Conservation (phyloP, 2,888 invertebrate species). For the Bembecia ichneumoniformis region DNA sequence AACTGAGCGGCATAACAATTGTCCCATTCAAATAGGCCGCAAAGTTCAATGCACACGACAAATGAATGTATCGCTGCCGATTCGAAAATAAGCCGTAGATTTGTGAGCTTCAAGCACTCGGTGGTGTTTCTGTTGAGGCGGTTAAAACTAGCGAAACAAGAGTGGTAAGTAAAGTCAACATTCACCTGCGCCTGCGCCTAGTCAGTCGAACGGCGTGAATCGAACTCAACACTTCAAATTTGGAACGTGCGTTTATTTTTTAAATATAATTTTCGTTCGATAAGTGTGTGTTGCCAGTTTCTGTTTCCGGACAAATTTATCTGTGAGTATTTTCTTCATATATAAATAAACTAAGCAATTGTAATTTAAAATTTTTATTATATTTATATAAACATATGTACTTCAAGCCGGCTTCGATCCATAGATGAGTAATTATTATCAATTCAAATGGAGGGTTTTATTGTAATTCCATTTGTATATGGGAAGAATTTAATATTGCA, state of each 20-base stretch:
- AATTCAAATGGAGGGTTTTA: neutral
- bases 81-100: conserved; percentile 32
- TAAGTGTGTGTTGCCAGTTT: conserved; percentile 45
- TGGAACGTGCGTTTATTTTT: conserved; percentile 24
- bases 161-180: conserved; percentile 60
- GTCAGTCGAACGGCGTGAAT: conserved; percentile 48
- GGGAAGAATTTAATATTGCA: too few relatives aligned
- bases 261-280: conserved; percentile 20
- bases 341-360: neutral
- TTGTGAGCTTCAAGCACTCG: conserved; percentile 21
- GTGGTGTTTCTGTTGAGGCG: conserved; percentile 34
- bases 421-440: neutral
- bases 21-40: conserved; percentile 46
- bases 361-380: neutral
- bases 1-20: conserved; percentile 39
- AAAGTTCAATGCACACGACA: conserved; percentile 63
- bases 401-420: neutral
- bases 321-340: neutral
- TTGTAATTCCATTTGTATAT: too few relatives aligned
- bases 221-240: conserved; percentile 35
- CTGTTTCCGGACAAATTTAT: conserved; percentile 18
- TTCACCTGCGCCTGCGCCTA: conserved; percentile 58
- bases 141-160: conserved; percentile 46
- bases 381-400: neutral
- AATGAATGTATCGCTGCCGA: conserved; percentile 37